Evolutionary conservation across 92 coral and sea anemone species (phyloP).

Genomic region (Palythoa grandis): DNA sequence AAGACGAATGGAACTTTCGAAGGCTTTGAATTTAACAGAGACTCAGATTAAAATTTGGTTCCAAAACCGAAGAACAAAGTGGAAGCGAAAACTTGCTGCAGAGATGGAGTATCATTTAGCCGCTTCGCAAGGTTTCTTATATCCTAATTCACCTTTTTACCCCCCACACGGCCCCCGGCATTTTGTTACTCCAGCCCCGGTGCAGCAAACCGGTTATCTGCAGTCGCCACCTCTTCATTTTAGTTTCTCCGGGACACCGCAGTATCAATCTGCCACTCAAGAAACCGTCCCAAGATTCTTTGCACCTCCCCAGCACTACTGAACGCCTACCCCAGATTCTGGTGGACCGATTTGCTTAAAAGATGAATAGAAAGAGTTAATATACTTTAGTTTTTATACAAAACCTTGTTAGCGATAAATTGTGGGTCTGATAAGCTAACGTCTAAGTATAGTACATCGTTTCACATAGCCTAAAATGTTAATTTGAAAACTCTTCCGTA

Average conservation of each 20-base stretch:
- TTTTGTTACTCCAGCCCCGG: conserved; percentile 32
- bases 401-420: neutral
- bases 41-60: conserved; percentile 99
- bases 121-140: conserved; percentile 42
- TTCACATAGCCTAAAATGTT: neutral
- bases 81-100: conserved; percentile 96
- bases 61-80: conserved; percentile 96
- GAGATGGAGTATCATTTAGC: conserved; percentile 84
- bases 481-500: too few species aligned
- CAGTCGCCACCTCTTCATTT: conserved; percentile 37
- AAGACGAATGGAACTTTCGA: conserved; percentile 94
- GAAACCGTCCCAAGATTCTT: conserved; percentile 34
- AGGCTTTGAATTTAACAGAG: conserved; percentile 84
- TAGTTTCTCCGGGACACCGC: conserved; percentile 29
- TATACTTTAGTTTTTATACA: neutral
- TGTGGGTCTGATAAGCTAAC: neutral
- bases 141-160: conserved; percentile 40
- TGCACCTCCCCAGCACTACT: conserved; percentile 41
- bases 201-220: conserved; percentile 37
- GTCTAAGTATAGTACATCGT: neutral
- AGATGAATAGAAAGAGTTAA: neutral
- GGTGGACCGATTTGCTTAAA: neutral
- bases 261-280: conserved; percentile 23
- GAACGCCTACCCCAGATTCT: neutral
- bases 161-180: conserved; percentile 45